Evolutionary conservation across 2,113 vertebrate genomes (phyloP), one percentile per base, ranked within the genome.

Genomic region (Balaenoptera acutorostrata): DNA sequence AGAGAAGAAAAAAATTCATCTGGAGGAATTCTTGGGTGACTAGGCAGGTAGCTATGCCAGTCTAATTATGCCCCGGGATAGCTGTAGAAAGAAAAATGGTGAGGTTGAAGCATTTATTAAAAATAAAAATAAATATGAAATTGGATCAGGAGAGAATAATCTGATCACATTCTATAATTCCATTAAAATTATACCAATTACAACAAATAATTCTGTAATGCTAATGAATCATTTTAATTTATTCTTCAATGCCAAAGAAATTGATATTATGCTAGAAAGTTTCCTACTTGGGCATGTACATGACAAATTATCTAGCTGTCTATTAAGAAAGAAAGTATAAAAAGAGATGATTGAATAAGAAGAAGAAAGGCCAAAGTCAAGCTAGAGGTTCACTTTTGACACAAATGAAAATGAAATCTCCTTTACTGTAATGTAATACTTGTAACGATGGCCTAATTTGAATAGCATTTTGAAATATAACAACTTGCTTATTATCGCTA

Each of bases 161-260:
- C 39, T 81, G 36, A 21, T 93, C 61, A 74, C 6, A 69, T 92
- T 63, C 33, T 71, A 46, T 92, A 69, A 97, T 93, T 95, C 23
- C 8, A 72, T 80, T 81, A 94, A 87, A 94, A 96, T 87, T 88
- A 85, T 81, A 81, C 31, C 64, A 92, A 29, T 88, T 90, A 84
- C n/a, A 96, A 81, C 10, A 95, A 97, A 88, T 72, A 86, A 69
- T 91, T 96, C 29, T 95, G 5, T 71, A 90, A 93, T 90, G n/a
- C 17, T 85, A 93, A 80, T 68, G 39, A 77, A 77, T 97, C 39
- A 93, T 78, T 97, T 96, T 71, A 93, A 96, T 88, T 92, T 94
- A 96, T 96, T 96, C 18, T 81, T 88, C 27, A 92, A 29, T 68
- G 59, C 18, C 52, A 92, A 85, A 15, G 69, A 96, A 96, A 93